Base-by-base conservation (phyloP, 1,140 invertebrate genomes). In the Saccostrea echinata region DNA sequence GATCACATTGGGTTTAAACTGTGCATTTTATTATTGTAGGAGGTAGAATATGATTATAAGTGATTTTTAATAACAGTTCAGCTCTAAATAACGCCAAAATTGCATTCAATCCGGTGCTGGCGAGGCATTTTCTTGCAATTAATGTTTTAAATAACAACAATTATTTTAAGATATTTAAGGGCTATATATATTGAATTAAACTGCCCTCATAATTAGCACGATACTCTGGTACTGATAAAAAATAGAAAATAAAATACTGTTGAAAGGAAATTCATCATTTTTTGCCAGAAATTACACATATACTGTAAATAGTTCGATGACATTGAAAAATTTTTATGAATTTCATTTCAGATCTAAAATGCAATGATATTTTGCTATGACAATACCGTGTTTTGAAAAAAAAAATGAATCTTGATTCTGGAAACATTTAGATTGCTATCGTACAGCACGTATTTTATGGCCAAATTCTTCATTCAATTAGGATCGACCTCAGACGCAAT, bases 401-500 rank as follows among this genome's bases (percentile, higher is more conserved):
- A 43, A 43, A 43, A 43, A 9, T 43, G 9, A 3, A 43, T 43
- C 4, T 6, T 43, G 43, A 43, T 43, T 43, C 43, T 43, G 6
- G 43, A 43, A 43, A 9, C 43, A 43, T 43, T 43, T 43, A 43
- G 43, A 43, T 43, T 43, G 9, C 9, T 43, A 43, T 43, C 6
- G 9, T 43, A 43, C 43, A 4, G 43, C 43, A 43, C 43, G 43
- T 43, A 43, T 71, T 33, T 30, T 76, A 76, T 30, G 68, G 6
- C 30, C 11, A 27, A 33, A 76, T 76, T 76, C 68, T 76, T 76
- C 68, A 76, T 76, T 76, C 68, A 76, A 64, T 30, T 33, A 76
- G 68, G 68, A 30, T 76, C 68, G 68, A 76, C 68, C 68, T 76
- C 68, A 76, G 68, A 76, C 68, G 27, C 68, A 76, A 76, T 76